phyloP scores from a whole-genome alignment of 2,113 vertebrate genomes.

The Uria lomvia region DNA sequence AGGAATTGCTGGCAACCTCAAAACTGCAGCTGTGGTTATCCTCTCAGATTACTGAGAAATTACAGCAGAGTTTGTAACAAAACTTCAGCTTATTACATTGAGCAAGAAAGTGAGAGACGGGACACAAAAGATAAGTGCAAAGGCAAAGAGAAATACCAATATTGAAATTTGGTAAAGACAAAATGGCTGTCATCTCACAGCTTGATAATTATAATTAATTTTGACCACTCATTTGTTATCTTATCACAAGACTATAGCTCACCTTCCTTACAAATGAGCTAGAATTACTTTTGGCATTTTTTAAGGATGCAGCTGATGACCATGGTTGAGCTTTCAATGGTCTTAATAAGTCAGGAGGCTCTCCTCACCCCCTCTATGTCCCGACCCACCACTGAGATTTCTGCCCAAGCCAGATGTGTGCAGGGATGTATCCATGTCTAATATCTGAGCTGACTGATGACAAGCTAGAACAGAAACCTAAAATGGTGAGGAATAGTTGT shows the following conservation, averaged over 20 bases:
- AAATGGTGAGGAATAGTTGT: not conserved
- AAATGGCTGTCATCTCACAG: not conserved
- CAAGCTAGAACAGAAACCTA: not conserved
- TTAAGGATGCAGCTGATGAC: not conserved
- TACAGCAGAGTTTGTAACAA: slow-evolving; percentile 55
- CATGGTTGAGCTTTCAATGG: not conserved
- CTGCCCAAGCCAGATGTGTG: not conserved
- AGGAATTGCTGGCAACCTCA: slow-evolving; percentile 68
- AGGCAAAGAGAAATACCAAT: not conserved
- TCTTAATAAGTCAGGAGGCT: not conserved
- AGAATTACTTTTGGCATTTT: not conserved
- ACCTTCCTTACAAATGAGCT: not conserved
- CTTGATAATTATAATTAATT: not conserved
- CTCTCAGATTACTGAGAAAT: slow-evolving; percentile 71
- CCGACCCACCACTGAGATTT: not conserved
- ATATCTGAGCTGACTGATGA: not conserved
- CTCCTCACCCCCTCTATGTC: accelerated
- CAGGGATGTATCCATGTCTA: not conserved
- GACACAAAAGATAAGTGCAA: not conserved
- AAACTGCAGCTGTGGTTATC: slow-evolving; percentile 68
- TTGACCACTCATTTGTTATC: not conserved
- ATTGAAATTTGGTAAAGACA: not conserved
- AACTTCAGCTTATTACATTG: slow-evolving; percentile 46
- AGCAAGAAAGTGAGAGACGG: slow-evolving; percentile 22
- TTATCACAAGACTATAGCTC: not conserved